A percentile compares a stretch with the other conserved stretches of the same genome.
These are phyloP conservation scores for Calliphora vicina DNA, from an alignment of 1,140 invertebrate species.

Conservation along the genomic window DNA sequence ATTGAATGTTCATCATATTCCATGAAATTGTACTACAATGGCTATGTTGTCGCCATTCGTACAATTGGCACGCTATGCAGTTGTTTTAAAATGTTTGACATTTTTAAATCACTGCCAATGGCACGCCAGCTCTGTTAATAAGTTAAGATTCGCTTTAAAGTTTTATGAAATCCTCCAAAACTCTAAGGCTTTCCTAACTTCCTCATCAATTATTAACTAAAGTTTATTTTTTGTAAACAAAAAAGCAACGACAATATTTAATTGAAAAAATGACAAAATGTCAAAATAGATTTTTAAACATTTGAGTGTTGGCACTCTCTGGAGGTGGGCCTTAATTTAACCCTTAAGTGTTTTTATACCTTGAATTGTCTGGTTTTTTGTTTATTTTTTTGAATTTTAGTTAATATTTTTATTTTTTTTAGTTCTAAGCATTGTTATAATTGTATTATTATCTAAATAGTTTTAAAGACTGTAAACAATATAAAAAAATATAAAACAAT, in stretches of 20 bases:
- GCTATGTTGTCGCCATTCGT: conserved; percentile 38
- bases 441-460: background rate
- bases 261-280: background rate
- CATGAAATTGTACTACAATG: conserved; percentile 32
- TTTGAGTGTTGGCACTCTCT: background rate
- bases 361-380: background rate
- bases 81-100: background rate
- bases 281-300: background rate
- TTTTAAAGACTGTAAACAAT: background rate
- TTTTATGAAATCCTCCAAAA: conserved; percentile 3
- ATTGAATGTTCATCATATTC: background rate
- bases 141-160: background rate
- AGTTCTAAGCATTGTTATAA: conserved; percentile 16
- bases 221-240: background rate
- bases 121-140: background rate
- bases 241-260: background rate
- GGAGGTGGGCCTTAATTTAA: conserved; percentile 7
- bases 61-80: conserved; percentile 32
- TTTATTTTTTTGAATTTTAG: conserved; percentile 23
- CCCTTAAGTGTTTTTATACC: background rate
- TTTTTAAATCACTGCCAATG: background rate
- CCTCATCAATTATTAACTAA: background rate
- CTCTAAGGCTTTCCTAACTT: background rate
- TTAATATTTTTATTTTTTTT: conserved; percentile 36
- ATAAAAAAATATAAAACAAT: background rate